A percentile compares a stretch with the other conserved stretches of the same genome.
Conservation (phyloP, 2,797 vertebrate species). For the Aphelocoma californica region DNA sequence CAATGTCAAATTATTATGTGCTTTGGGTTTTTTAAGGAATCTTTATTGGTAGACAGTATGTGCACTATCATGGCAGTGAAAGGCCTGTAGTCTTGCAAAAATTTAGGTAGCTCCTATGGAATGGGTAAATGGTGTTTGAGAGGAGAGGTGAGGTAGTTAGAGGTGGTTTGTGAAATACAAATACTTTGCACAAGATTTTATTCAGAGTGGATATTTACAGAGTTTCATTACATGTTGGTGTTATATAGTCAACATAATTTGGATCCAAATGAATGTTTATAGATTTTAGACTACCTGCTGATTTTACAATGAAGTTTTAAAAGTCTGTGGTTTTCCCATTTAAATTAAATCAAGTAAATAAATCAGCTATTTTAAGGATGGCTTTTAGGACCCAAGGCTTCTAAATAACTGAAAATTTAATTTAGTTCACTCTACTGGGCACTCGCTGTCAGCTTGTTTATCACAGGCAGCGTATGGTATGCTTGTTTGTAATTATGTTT, state of each 20-base stretch:
- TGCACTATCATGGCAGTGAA: fast-evolving
- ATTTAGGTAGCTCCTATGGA: neutral
- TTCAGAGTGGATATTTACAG: neutral
- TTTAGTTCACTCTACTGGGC: neutral
- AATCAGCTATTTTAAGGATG: neutral
- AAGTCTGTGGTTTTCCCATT: neutral
- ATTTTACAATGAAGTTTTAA: neutral
- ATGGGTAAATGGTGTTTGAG: neutral
- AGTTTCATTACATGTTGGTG: neutral
- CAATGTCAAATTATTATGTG: neutral
- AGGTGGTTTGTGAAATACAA: neutral
- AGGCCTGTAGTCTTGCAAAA: neutral
- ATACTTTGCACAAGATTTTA: neutral
- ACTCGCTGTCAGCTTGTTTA: neutral
- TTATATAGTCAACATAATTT: neutral
- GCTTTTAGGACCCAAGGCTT: neutral
- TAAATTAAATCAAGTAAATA: neutral
- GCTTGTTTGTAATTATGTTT: neutral
- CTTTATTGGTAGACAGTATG: neutral
- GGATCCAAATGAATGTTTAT: neutral
- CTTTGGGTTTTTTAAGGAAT: neutral
- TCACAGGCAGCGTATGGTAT: neutral
- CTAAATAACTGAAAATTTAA: neutral
- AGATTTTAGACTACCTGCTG: neutral
- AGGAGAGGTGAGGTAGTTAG: neutral